Evolutionary conservation across 2,888 invertebrate species (phyloP).

Genomic region (Amblyjoppa fuscipennis): DNA sequence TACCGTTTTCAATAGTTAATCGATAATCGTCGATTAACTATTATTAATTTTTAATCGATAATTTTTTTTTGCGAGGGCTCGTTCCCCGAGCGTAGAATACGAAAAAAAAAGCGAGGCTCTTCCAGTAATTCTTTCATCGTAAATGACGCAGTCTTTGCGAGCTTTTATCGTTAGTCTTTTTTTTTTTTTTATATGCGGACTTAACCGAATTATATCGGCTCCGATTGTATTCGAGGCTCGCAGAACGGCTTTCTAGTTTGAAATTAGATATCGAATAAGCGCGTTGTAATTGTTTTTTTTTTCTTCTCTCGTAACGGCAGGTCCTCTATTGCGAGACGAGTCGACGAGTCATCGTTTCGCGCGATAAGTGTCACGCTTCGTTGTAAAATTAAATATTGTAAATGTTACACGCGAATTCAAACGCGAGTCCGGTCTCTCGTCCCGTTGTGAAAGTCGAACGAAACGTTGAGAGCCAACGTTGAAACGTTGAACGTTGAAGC

Average conservation of each 20-base stretch:
- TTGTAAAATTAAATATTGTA: slow-evolving; percentile 53
- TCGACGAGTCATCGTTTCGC: slow-evolving; percentile 52
- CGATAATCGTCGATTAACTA: neutral
- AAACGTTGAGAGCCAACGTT: neutral
- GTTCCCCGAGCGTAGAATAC: neutral
- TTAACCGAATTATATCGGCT: slow-evolving; percentile 5
- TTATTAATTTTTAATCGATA: neutral
- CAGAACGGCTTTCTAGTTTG: neutral
- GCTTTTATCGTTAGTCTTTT: neutral
- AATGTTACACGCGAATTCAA: slow-evolving; percentile 39
- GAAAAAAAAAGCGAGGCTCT: slow-evolving; percentile 22
- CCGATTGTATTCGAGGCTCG: neutral
- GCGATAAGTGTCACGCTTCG: slow-evolving; percentile 51
- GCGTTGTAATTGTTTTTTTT: neutral
- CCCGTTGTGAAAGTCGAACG: neutral
- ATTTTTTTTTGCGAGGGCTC: slow-evolving; percentile 11
- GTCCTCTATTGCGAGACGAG: slow-evolving; percentile 29
- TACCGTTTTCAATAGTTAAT: neutral
- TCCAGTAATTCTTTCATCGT: neutral
- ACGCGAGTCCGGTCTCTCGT: neutral
- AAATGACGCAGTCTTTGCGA: slow-evolving; percentile 6
- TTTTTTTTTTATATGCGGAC: neutral
- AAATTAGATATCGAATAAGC: neutral
- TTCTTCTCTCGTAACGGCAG: slow-evolving; percentile 31
- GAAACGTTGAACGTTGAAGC: neutral